Conservation (phyloP, 2,113 vertebrate genomes). For the Perognathus longimembris region DNA sequence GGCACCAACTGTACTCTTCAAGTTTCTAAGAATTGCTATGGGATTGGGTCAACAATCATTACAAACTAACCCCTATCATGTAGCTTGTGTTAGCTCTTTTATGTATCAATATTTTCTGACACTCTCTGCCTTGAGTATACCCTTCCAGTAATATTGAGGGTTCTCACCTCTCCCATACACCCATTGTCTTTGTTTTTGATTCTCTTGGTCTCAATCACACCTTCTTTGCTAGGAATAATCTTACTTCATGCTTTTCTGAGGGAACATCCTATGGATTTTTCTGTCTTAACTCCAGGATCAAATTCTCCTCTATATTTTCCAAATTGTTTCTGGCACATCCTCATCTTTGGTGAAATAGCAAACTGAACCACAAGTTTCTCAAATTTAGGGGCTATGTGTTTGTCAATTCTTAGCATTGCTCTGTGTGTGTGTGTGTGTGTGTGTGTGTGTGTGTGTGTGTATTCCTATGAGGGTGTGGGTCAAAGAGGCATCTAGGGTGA, state of each 20-base stretch:
- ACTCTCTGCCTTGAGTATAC: not conserved
- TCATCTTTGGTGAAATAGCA: not conserved
- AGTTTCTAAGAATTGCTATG: not conserved
- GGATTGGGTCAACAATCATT: not conserved
- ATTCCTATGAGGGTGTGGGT: accelerated
- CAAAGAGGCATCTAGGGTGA: not conserved
- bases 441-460: too few relatives aligned
- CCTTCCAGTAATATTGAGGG: not conserved
- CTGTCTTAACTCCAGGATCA: not conserved
- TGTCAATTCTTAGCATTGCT: not conserved
- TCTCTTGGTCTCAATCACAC: accelerated
- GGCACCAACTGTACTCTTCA: not conserved
- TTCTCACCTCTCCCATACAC: not conserved
- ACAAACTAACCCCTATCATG: not conserved
- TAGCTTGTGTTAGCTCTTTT: not conserved
- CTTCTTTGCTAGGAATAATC: not conserved
- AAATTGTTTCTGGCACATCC: not conserved
- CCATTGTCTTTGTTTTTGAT: not conserved
- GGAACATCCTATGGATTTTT: not conserved
- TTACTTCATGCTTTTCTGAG: not conserved
- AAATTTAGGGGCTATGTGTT: not conserved
- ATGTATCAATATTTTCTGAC: not conserved
- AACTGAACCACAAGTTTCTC: not conserved
- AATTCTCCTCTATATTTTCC: not conserved
- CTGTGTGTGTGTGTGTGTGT: too few relatives aligned